A percentile compares a stretch with the other conserved stretches of the same genome.
Conservation (phyloP, 2,888 invertebrate genomes). For the Blastobasis adustella region DNA sequence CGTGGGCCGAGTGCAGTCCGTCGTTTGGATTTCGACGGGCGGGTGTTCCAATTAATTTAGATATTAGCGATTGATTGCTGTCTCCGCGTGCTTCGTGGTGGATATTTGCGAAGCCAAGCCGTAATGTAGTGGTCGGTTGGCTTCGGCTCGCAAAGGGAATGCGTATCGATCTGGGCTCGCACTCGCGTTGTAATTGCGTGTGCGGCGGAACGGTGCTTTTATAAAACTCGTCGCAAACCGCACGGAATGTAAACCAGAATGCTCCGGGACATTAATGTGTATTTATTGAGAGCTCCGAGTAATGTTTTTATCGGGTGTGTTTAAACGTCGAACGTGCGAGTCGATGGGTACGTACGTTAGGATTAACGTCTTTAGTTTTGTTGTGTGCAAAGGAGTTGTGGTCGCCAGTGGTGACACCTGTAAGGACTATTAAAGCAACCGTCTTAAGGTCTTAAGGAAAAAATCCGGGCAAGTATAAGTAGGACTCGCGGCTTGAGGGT, state of each 20-base stretch:
- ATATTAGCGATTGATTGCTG: too few relatives aligned
- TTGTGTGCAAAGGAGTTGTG: conserved; percentile 3
- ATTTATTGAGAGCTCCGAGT: conserved; percentile 70
- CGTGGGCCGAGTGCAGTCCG: not conserved
- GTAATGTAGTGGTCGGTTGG: conserved; percentile 48
- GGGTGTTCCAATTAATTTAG: too few relatives aligned
- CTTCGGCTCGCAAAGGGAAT: conserved; percentile 52
- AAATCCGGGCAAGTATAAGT: too few relatives aligned
- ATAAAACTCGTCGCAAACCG: conserved; percentile 71
- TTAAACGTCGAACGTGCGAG: conserved; percentile 47
- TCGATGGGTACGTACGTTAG: conserved; percentile 38
- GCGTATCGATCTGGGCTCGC: conserved; percentile 66
- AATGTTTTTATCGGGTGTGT: conserved; percentile 70
- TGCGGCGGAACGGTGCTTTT: conserved; percentile 66
- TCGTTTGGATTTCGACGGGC: not conserved
- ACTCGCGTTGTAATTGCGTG: conserved; percentile 70
- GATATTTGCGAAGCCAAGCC: conserved; percentile 17
- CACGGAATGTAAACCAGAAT: conserved; percentile 73
- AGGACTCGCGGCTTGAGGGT: too few relatives aligned
- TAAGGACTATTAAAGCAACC: too few relatives aligned
- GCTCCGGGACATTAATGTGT: conserved; percentile 70
- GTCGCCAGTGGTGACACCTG: too few relatives aligned
- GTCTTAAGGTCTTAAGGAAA: too few relatives aligned
- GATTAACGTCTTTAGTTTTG: conserved; percentile 31
- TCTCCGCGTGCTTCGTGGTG: too few relatives aligned